These are phyloP conservation scores for Calameuta pallipes DNA, from an alignment of 2,888 invertebrate genomes.

Conservation along the genomic window DNA sequence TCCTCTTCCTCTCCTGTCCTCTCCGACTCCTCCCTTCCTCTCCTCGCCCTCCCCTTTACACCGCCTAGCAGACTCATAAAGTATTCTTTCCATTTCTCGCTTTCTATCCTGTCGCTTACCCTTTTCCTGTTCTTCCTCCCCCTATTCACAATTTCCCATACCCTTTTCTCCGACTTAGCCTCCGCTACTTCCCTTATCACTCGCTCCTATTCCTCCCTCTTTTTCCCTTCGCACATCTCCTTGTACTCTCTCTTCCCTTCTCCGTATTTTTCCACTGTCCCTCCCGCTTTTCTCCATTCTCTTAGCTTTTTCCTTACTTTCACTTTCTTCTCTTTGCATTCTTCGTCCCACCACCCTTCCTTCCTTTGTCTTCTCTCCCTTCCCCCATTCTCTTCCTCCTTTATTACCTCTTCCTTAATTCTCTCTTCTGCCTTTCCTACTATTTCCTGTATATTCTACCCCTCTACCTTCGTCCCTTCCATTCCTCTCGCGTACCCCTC, in stretches of 20 bases:
- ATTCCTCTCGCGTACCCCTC: not conserved
- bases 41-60: too few relatives aligned
- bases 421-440: not conserved
- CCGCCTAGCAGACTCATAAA: too few relatives aligned
- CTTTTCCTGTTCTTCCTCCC: conserved; percentile 11
- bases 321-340: too few relatives aligned
- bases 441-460: not conserved
- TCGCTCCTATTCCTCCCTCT: too few relatives aligned
- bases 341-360: too few relatives aligned
- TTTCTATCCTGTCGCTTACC: not conserved
- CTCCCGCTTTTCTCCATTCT: too few relatives aligned
- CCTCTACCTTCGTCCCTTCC: not conserved
- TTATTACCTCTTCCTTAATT: not conserved
- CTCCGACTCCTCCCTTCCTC: not conserved
- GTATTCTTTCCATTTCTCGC: too few relatives aligned
- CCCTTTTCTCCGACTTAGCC: conserved; percentile 5
- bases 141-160: conserved; percentile 12
- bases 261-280: too few relatives aligned
- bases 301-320: too few relatives aligned
- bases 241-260: too few relatives aligned
- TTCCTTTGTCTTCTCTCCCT: too few relatives aligned
- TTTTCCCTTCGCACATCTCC: too few relatives aligned
- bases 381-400: not conserved
- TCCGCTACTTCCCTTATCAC: not conserved
- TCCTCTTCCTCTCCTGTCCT: not conserved